Percentiles rank a stretch among this genome's conserved stretches.
Conservation (phyloP, 2,113 vertebrate species). For the Amblyopsis rosae region DNA sequence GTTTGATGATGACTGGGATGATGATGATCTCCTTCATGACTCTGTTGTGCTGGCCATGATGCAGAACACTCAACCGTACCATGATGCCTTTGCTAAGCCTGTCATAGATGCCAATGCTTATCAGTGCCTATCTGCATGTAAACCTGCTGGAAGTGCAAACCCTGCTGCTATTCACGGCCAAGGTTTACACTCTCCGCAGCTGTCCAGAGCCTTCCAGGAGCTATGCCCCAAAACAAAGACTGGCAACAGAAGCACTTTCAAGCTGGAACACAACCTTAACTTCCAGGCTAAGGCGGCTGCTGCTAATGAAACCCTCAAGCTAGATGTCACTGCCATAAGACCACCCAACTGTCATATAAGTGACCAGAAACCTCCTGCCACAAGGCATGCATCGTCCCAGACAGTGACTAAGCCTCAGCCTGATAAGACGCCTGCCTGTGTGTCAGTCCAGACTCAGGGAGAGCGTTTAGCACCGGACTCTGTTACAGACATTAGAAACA, state of each 20-base stretch:
- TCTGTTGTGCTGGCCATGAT: constrained; percentile 80
- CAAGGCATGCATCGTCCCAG: not conserved
- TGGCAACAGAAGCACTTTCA: constrained; percentile 58
- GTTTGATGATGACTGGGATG: constrained; percentile 88
- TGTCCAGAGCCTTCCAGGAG: constrained; percentile 34
- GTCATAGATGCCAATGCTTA: constrained; percentile 19
- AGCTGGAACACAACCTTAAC: constrained; percentile 47
- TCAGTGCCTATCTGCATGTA: constrained; percentile 34
- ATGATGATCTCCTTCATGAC: constrained; percentile 82
- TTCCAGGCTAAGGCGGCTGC: constrained; percentile 33
- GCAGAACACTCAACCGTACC: constrained; percentile 59
- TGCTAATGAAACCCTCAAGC: constrained; percentile 16
- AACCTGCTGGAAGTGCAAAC: constrained; percentile 9
- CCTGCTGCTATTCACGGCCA: constrained; percentile 4
- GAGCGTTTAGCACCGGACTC: not conserved
- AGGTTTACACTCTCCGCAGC: constrained; percentile 18
- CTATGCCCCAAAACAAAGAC: constrained; percentile 59
- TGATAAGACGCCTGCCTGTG: constrained; percentile 6
- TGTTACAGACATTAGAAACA: constrained; percentile 30
- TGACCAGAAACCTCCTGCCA: not conserved
- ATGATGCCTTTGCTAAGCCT: constrained; percentile 4
- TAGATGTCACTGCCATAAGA: constrained; percentile 7
- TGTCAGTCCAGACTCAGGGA: not conserved
- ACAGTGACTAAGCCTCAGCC: not conserved
- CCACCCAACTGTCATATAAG: constrained; percentile 8